These are phyloP conservation scores for Hylaeus volcanicus DNA, from an alignment of 1,140 invertebrate genomes.

Conservation along the genomic window DNA sequence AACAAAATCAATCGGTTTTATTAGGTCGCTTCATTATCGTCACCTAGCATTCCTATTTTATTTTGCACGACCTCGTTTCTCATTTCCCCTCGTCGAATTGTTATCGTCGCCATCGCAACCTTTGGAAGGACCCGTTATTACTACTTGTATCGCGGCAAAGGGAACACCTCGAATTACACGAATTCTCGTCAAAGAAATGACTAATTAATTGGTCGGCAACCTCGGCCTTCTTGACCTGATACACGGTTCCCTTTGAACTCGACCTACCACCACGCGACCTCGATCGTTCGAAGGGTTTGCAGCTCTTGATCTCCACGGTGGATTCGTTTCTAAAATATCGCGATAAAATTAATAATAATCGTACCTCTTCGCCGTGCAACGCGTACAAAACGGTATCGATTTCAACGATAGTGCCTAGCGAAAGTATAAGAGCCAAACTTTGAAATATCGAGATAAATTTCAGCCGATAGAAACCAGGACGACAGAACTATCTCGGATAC, in stretches of 20 bases:
- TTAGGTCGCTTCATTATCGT: neutral
- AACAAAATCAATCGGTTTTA: too few species aligned
- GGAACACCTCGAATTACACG: conserved; percentile 28
- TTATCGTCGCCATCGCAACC: neutral
- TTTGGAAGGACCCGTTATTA: conserved; percentile 31
- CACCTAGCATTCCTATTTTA: neutral
- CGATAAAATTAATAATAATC: too few species aligned
- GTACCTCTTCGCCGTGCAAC: too few species aligned
- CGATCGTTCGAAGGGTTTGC: conserved; percentile 6
- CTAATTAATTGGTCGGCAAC: conserved; percentile 45
- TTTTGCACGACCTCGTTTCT: conserved; percentile 20
- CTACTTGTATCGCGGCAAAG: conserved; percentile 36
- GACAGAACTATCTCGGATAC: neutral
- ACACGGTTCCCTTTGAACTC: conserved; percentile 27
- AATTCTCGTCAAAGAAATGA: conserved; percentile 42
- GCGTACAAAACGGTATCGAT: too few species aligned
- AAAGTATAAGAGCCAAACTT: too few species aligned
- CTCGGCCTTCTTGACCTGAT: conserved; percentile 27
- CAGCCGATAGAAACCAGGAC: neutral
- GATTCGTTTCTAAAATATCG: too few species aligned
- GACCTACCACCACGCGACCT: neutral
- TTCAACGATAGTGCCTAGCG: too few species aligned
- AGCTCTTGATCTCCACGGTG: neutral
- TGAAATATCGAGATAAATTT: neutral
- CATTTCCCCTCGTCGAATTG: neutral